Base-by-base conservation (phyloP, 2,888 invertebrate genomes). In the Xanthia icteritia region DNA sequence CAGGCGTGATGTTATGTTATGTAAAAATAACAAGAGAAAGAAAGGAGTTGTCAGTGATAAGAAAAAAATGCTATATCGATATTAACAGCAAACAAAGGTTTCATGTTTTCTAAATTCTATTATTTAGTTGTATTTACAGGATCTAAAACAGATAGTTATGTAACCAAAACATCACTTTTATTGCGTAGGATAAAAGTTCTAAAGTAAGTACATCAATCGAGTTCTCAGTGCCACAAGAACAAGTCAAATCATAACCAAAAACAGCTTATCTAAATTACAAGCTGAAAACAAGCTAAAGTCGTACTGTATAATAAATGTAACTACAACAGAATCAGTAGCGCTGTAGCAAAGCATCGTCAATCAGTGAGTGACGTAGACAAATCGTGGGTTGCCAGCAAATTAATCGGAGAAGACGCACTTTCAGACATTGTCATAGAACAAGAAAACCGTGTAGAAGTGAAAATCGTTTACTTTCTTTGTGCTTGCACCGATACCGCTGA, bases 371-470 rank as follows among this genome's bases (percentile, higher is more conserved):
- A 89, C 89, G 80, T 67, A 81, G 88, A 88, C 82, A 83, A 89
- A 88, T 88, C 77, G 86, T 83, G 77, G 83, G 82, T 74, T 72
- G 79, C 77, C 76, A 72, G 68, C 67, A 82, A 86, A 88, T 87
- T 88, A 88, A 88, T 88, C 82, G 88, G 68, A 56, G 65, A 78
- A 85, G 82, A 83, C 87, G 83, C 82, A 86, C 82, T 86, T 75
- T 67, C 69, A 84, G 86, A 85, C 85, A 67, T 72, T 36, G 42
- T 36, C 65, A 81, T 39, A 79, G 82, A 78, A 27, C 27, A 81
- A 54, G 45, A n/a, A 61, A 73, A 27, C 20, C 2, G 0, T n/a
- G 20, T 15, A 65, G 65, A 81, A 45, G 15, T 8, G 42, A 23
- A 48, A 36, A 8, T 45, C 0, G 0, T 63, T 2, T 17, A 5